Percentiles rank a stretch among this genome's conserved stretches.
phyloP scores from a whole-genome alignment of 2,113 vertebrate genomes.

The Xenopus tropicalis region UCB_Xtro_10.0 CM004447.2:14044501-14045000 shows the following conservation, averaged over 20 bases:
- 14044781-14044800: slow-evolving; percentile 69
- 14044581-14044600: not conserved
- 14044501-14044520: too few species aligned
- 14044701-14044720: slow-evolving; percentile 68
- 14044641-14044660: slow-evolving; percentile 10
- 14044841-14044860: slow-evolving; percentile 78
- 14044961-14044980: slow-evolving; percentile 80
- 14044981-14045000: slow-evolving; percentile 83
- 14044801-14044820: slow-evolving; percentile 78
- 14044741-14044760: slow-evolving; percentile 76
- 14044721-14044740: slow-evolving; percentile 79
- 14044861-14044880: slow-evolving; percentile 76
- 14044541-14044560: not conserved
- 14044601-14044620: not conserved
- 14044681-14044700: slow-evolving; percentile 70
- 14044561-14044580: not conserved
- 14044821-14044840: slow-evolving; percentile 73
- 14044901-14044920: slow-evolving; percentile 82
- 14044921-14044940: slow-evolving; percentile 78
- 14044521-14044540: not conserved
- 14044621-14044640: not conserved
- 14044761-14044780: slow-evolving; percentile 70
- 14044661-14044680: slow-evolving; percentile 71
- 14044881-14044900: slow-evolving; percentile 82
- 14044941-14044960: slow-evolving; percentile 83